Base-by-base conservation (phyloP, 2,113 vertebrate species). In the Cynopterus brachyotis region DNA sequence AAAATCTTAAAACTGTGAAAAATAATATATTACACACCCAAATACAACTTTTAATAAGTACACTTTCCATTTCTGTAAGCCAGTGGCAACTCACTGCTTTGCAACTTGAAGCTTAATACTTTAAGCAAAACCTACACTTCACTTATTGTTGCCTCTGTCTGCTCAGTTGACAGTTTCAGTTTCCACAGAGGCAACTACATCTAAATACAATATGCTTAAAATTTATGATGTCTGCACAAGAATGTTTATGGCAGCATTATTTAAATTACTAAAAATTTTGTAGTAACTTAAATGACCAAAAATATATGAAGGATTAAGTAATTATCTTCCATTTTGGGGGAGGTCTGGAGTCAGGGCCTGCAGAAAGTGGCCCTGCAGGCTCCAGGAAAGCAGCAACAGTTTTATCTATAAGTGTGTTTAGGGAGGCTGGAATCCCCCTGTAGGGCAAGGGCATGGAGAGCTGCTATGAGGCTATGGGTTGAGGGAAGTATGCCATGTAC, bases 331-430 rank as follows among this genome's bases (percentile, higher is more conserved):
- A 16, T 50, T 50, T 9, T 97, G 57, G 83, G 97, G 96, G 42
- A 94, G 96, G 96, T 42, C 84, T 53, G 30, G 91, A 0, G 92
- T 97, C 98, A 98, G 96, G 79, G 94, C 94, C 92, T 88, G 37
- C n/a, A 94, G 94, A 98, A 97, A 98, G 67, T 95, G 96, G 87
- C 86, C 95, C 95, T 8, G 32, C 28, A 28, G 76, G 35, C 53
- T 62, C 15, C 1, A 2, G 50, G 95, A 98, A 92, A 93, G 89
- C 87, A 85, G 90, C 85, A 89, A 92, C 81, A 94, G n/a, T 97
- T 98, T 97, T 97, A 92, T 97, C 95, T 98, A 24, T 0, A 87
- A 97, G 92, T 85, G 66, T 96, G 96, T 96, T 96, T 93, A 87
- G 60, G 66, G 40, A 72, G 55, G 32, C 42, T 64, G 91, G 91